Evolutionary conservation across 2,113 vertebrate species (phyloP).

Genomic region (Podiceps cristatus): DNA sequence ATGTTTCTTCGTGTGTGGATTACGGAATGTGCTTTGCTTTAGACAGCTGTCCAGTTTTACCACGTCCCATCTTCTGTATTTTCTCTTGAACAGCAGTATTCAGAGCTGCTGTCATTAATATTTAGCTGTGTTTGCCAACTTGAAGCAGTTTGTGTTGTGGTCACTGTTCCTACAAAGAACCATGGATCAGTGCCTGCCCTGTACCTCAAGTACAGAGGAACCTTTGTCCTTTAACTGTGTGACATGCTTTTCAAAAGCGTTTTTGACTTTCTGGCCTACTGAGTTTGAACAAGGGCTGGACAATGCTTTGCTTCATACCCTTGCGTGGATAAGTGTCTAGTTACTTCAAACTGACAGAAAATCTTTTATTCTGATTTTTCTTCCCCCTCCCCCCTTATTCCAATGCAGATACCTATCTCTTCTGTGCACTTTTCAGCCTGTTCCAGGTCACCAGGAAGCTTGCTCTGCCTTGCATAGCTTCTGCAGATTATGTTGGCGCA

Average conservation of each 20-base stretch:
- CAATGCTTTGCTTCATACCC: background rate
- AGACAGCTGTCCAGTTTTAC: background rate
- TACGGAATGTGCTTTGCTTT: background rate
- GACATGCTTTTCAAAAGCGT: conserved; percentile 27
- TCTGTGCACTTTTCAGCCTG: background rate
- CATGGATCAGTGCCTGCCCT: background rate
- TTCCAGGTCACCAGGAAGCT: background rate
- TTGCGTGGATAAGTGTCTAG: background rate
- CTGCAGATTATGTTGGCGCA: background rate
- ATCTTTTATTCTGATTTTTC: background rate
- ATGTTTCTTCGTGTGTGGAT: background rate
- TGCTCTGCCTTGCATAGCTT: background rate
- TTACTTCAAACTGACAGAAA: background rate
- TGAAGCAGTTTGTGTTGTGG: background rate
- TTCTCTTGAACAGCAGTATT: background rate
- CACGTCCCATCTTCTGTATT: background rate
- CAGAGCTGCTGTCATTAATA: background rate
- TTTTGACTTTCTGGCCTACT: conserved; percentile 33
- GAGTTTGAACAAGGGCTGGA: conserved; percentile 3
- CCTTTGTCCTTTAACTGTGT: conserved; percentile 45
- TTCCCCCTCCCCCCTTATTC: too few species aligned
- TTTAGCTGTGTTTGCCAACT: conserved; percentile 2
- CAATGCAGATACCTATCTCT: background rate
- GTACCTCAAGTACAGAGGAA: background rate
- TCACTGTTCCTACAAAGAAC: background rate